Percentiles rank a stretch among this genome's conserved stretches.
phyloP scores from a whole-genome alignment of 37 sponge, comb jelly and placozoan genomes.

The Spongia lamella region DNA sequence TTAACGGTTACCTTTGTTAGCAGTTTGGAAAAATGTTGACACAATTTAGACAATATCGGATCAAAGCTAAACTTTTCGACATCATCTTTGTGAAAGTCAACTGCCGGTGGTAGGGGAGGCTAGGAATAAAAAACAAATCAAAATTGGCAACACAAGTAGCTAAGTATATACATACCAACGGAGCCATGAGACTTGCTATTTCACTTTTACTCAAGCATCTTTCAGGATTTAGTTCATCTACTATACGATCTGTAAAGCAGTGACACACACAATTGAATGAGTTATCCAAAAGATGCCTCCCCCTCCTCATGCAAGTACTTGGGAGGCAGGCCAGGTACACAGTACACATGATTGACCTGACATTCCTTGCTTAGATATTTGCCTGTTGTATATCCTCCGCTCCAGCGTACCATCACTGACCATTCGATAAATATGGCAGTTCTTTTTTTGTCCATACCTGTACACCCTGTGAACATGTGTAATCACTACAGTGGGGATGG shows the following conservation, averaged over 20 bases:
- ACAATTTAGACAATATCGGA: constrained; percentile 45
- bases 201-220: constrained; percentile 68
- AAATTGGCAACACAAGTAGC: background rate
- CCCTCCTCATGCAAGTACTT: background rate
- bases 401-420: constrained; percentile 94
- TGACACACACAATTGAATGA: background rate
- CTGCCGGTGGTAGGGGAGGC: constrained; percentile 33
- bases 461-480: constrained; percentile 57
- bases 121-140: constrained; percentile 3
- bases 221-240: constrained; percentile 87
- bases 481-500: background rate
- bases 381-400: constrained; percentile 90
- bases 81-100: constrained; percentile 30
- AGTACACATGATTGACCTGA: constrained; percentile 41
- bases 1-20: constrained; percentile 77
- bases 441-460: constrained; percentile 90
- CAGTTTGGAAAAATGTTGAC: constrained; percentile 20
- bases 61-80: constrained; percentile 56
- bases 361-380: constrained; percentile 91
- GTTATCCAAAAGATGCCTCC: background rate
- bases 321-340: background rate
- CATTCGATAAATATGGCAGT: constrained; percentile 88
- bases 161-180: constrained; percentile 33
- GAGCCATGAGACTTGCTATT: constrained; percentile 45
- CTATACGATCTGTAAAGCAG: constrained; percentile 69